These are phyloP conservation scores for Ianthella basta DNA, from an alignment of 37 sponge, comb jelly and placozoan species.

Conservation along the genomic window DNA sequence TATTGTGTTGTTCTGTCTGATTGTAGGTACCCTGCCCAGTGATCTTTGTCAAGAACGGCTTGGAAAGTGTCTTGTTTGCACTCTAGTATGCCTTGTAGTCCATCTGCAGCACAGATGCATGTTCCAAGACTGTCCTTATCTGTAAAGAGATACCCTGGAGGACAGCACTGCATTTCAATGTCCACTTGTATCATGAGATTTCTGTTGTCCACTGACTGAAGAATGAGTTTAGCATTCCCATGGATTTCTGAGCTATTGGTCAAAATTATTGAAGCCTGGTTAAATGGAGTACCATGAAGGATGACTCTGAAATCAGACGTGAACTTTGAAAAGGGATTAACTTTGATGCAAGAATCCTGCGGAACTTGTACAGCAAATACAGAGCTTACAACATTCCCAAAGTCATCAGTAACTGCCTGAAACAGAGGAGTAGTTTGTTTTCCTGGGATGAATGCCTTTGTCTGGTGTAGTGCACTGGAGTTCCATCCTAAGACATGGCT, in stretches of 20 bases:
- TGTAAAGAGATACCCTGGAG: neutral
- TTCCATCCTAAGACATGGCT: neutral
- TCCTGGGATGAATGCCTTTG: neutral
- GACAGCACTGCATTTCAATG: constrained; percentile 8
- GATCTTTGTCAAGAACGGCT: neutral
- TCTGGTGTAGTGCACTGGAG: neutral
- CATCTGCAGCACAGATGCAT: neutral
- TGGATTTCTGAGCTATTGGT: neutral
- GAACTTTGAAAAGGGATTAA: constrained; percentile 5
- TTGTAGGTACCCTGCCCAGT: neutral
- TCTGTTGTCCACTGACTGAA: neutral
- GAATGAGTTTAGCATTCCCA: neutral
- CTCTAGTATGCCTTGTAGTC: neutral
- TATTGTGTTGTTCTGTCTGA: neutral
- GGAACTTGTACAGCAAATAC: neutral
- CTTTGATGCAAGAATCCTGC: neutral
- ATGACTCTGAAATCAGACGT: neutral
- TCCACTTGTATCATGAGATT: neutral
- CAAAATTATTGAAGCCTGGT: neutral
- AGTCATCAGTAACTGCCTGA: neutral
- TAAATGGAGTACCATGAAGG: neutral
- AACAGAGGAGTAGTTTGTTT: neutral
- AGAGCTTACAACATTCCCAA: neutral
- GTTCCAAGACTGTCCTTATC: neutral
- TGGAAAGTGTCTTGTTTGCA: neutral